A percentile compares a stretch with the other conserved stretches of the same genome.
Evolutionary conservation across 2,888 invertebrate species (phyloP).

Genomic region (Sceliomorpha sp.): DNA sequence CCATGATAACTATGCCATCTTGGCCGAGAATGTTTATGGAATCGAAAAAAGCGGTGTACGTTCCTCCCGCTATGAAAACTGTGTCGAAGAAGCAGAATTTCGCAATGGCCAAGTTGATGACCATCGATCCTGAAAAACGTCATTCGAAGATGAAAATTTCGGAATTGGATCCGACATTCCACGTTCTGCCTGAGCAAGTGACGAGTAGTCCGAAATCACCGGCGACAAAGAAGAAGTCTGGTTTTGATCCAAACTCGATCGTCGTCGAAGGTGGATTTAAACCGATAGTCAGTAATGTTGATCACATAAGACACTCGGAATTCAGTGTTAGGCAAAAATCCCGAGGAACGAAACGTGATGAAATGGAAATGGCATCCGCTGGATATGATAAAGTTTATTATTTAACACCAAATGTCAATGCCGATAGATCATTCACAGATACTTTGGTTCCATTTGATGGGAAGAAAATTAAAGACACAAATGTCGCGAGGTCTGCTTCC

Average conservation of each 20-base stretch:
- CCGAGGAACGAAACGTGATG: conserved; percentile 73
- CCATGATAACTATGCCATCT: conserved; percentile 53
- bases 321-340: conserved; percentile 84
- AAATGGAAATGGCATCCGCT: conserved; percentile 87
- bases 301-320: conserved; percentile 66
- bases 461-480: conserved; percentile 86
- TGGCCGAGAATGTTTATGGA: conserved; percentile 67
- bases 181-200: conserved; percentile 22
- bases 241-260: conserved; percentile 90
- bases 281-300: conserved; percentile 85
- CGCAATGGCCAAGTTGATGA: conserved; percentile 60
- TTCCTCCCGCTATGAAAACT: conserved; percentile 49
- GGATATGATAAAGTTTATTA: conserved; percentile 84
- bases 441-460: conserved; percentile 89
- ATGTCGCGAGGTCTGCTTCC: conserved; percentile 83
- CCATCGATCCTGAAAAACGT: conserved; percentile 62
- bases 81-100: conserved; percentile 55
- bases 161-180: conserved; percentile 25
- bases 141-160: conserved; percentile 59
- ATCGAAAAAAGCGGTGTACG: conserved; percentile 70
- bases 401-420: conserved; percentile 83
- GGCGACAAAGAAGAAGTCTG: conserved; percentile 85
- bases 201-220: not conserved
- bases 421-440: conserved; percentile 79
- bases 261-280: conserved; percentile 92